phyloP scores from a whole-genome alignment of 1,140 invertebrate genomes.

The Ectropis grisescens region DNA sequence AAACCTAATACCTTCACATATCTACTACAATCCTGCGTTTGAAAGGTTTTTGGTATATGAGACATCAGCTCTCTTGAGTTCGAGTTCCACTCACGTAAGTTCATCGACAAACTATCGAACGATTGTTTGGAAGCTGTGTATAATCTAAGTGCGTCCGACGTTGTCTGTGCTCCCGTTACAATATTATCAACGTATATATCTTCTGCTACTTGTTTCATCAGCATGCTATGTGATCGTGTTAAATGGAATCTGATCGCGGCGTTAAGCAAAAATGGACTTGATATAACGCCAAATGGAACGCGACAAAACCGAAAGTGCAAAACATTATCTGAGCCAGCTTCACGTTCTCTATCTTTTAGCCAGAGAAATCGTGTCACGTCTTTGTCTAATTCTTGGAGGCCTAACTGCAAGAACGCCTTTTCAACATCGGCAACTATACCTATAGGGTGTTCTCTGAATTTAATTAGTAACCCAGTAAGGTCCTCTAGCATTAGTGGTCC shows the following conservation, averaged over 20 bases:
- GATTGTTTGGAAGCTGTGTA: conserved; percentile 8
- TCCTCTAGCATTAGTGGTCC: conserved; percentile 17
- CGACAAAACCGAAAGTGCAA: conserved; percentile 12
- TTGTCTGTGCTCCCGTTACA: conserved; percentile 8
- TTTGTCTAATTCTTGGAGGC: conserved; percentile 11
- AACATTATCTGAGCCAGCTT: conserved; percentile 6
- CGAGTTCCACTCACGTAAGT: conserved; percentile 15
- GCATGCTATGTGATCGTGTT: conserved; percentile 1
- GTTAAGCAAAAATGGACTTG: conserved; percentile 16
- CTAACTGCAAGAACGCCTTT: conserved; percentile 17
- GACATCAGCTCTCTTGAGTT: conserved; percentile 7
- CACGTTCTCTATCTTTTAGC: conserved; percentile 11
- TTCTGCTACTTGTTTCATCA: conserved; percentile 7
- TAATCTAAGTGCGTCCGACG: conserved; percentile 8
- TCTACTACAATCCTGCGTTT: conserved; percentile 1
- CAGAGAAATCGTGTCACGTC: conserved; percentile 19
- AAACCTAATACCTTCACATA: conserved; percentile 9
- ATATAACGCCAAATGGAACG: conserved; percentile 19
- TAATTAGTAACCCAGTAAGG: conserved; percentile 10
- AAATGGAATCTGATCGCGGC: conserved; percentile 16
- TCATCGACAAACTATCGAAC: conserved; percentile 16
- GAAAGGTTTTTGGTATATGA: conserved; percentile 6
- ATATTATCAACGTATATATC: conserved; percentile 20
- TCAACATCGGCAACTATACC: conserved; percentile 18
- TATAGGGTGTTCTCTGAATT: conserved; percentile 11